Base-by-base conservation (phyloP, 2,888 invertebrate species). In the Hypomecis atomaria region DNA sequence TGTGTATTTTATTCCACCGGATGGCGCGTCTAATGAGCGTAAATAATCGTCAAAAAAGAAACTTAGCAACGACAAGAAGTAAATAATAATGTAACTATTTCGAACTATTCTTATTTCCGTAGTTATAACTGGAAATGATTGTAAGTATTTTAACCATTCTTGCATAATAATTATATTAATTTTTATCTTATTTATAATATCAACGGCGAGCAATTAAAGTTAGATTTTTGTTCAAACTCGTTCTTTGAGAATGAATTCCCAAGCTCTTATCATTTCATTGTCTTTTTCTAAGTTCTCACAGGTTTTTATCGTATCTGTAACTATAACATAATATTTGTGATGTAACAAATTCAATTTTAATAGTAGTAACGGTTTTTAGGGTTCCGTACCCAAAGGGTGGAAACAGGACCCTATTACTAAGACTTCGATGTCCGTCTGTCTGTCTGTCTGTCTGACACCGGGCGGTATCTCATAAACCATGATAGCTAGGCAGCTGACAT, bases 181-280 rank as follows among this genome's bases (percentile, higher is more conserved):
- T 2, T 23, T 23, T 23, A 23, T 52, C 33, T 60, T 49, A 55
- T 23, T 60, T 49, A 55, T 23, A 60, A 60, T 54, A 54, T 37
- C 60, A 60, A 42, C 54, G 11, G 60, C 47, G 11, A 55, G 6
- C 23, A 45, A 13, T 43, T 36, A 34, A 38, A 8, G 11, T 44
- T 37, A 11, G 10, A 4, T 50, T 40, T 53, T 60, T 60, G 53
- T 53, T 4, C 7, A 36, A 60, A 60, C 53, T 53, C 11, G 59
- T 47, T 59, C 37, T 37, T 43, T 6, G 8, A 9, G 43, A 50
- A 49, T 49, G 43, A 11, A 44, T 59, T 43, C 23, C 10, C 37
- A 13, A 36, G 34, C 33, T 11, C 36, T 40, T 23, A 37, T 45
- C 56, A 37, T n/a, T 52, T 59, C 59, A 37, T 44, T 23, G 37